Conservation (phyloP, 2,888 invertebrate genomes). For the Hirtodrosophila alboralis region DNA sequence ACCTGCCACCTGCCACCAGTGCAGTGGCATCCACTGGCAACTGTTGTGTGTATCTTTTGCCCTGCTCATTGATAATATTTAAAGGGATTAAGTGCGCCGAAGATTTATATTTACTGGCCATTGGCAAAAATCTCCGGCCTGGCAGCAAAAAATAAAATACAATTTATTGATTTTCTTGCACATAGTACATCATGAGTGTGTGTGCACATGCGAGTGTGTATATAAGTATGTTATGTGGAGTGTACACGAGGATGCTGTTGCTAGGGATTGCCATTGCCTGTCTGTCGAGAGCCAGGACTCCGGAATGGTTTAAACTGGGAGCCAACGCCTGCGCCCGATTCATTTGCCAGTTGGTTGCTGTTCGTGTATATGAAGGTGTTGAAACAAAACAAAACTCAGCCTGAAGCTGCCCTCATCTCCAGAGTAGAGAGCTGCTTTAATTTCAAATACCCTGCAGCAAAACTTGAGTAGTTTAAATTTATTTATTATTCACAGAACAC, state of each 20-base stretch:
- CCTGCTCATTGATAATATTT: conserved; percentile 71
- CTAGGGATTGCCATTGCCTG: conserved; percentile 40
- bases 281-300: conserved; percentile 11
- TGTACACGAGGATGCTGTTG: conserved; percentile 54
- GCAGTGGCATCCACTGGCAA: conserved; percentile 7
- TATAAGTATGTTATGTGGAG: not conserved
- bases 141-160: conserved; percentile 46
- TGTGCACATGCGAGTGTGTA: conserved; percentile 9
- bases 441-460: conserved; percentile 25
- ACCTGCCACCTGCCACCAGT: conserved; percentile 19
- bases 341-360: conserved; percentile 59
- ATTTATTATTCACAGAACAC: no score
- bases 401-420: conserved; percentile 5
- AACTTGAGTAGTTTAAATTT: not conserved
- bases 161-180: conserved; percentile 76
- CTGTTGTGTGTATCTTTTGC: conserved; percentile 33
- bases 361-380: conserved; percentile 63
- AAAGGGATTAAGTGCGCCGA: conserved; percentile 73
- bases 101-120: conserved; percentile 76
- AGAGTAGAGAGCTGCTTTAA: not conserved
- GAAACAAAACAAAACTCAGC: conserved; percentile 71
- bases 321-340: conserved; percentile 56
- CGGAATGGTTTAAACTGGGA: conserved; percentile 37
- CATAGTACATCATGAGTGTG: conserved; percentile 28
- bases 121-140: conserved; percentile 55